phyloP scores from a whole-genome alignment of 64 coral and sea anemone genomes.

The Pocillopora verrucosa region DNA sequence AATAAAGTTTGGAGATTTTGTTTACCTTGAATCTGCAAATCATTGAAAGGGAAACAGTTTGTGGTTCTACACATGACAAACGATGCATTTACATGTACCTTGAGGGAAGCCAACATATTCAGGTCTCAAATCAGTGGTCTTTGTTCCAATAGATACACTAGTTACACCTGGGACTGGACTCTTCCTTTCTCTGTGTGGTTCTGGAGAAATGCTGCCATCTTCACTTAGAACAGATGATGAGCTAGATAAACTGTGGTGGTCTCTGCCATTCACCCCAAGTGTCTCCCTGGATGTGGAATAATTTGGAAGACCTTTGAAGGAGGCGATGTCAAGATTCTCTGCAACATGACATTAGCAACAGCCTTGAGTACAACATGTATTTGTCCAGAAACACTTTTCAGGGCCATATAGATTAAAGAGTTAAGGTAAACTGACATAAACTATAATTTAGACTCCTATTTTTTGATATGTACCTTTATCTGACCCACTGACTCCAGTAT shows the following conservation, averaged over 20 bases:
- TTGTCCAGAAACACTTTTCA: too few relatives aligned
- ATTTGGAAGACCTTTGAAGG: conserved; percentile 69
- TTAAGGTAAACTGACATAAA: not conserved
- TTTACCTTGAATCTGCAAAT: too few relatives aligned
- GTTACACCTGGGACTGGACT: conserved; percentile 3
- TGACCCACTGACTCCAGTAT: conserved; percentile 69
- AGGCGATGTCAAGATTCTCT: conserved; percentile 88
- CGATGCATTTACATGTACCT: not conserved
- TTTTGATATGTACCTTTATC: conserved; percentile 72
- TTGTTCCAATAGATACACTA: conserved; percentile 35
- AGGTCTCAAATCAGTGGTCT: not conserved
- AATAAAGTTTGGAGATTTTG: too few relatives aligned
- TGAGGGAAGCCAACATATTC: conserved; percentile 29
- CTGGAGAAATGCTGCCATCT: conserved; percentile 8
- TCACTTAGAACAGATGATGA: conserved; percentile 10
- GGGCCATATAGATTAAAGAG: not conserved
- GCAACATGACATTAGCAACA: not conserved
- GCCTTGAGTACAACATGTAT: not conserved
- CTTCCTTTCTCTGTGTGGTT: not conserved
- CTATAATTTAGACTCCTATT: not conserved
- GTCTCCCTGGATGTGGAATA: conserved; percentile 25
- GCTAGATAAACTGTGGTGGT: conserved; percentile 4
- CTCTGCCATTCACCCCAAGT: not conserved
- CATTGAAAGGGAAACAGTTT: too few relatives aligned
- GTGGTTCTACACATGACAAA: not conserved